These are phyloP conservation scores for fruit fly (Drosophila melanogaster) DNA, from an alignment of 1,140 invertebrate species.

Conservation along the genomic window Release_6_plus_ISO1_MT NC_004354.4:11401501-11402000, in stretches of 20 bases:
- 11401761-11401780: constrained; percentile 38
- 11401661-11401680: constrained; percentile 13
- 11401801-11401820: constrained; percentile 37
- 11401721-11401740: constrained; percentile 36
- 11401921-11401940: not conserved
- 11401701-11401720: constrained; percentile 31
- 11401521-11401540: not conserved
- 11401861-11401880: constrained; percentile 21
- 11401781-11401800: constrained; percentile 27
- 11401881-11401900: constrained; percentile 23
- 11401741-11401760: constrained; percentile 40
- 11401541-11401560: not conserved
- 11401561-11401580: constrained; percentile 1
- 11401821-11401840: constrained; percentile 14
- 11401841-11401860: not conserved
- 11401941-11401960: not conserved
- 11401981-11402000: constrained; percentile 9
- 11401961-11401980: constrained; percentile 1
- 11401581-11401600: constrained; percentile 10
- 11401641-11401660: constrained; percentile 12
- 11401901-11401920: constrained; percentile 6
- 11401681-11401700: constrained; percentile 26
- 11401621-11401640: constrained; percentile 5
- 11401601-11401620: not conserved
- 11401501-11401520: constrained; percentile 1